A percentile compares a stretch with the other conserved stretches of the same genome.
phyloP scores from a whole-genome alignment of 2,888 invertebrate genomes.

The Zygogramma bicolorata region DNA sequence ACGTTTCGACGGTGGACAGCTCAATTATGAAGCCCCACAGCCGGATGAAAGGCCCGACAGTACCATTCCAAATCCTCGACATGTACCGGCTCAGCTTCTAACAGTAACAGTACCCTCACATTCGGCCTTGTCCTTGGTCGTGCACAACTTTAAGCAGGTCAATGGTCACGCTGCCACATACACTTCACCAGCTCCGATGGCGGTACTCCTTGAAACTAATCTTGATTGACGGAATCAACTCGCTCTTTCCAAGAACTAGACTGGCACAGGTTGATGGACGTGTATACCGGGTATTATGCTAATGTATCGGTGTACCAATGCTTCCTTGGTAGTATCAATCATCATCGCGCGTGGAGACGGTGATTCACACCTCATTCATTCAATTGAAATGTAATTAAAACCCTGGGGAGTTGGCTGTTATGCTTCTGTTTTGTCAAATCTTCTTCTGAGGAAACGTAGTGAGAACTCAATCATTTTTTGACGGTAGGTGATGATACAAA shows the following conservation, averaged over 20 bases:
- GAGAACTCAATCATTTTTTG: too few species aligned
- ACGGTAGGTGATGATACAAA: too few species aligned
- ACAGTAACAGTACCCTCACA: not conserved
- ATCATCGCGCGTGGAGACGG: not conserved
- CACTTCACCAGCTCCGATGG: not conserved
- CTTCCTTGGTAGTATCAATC: not conserved
- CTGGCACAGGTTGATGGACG: not conserved
- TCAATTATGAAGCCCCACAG: too few species aligned
- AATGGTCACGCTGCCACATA: slow-evolving; percentile 19
- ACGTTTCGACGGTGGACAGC: too few species aligned
- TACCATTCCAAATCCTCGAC: not conserved
- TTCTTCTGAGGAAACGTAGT: too few species aligned
- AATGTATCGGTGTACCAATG: not conserved
- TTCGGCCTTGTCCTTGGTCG: slow-evolving; percentile 15
- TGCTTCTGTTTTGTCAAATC: too few species aligned
- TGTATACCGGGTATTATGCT: not conserved
- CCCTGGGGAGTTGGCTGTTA: too few species aligned
- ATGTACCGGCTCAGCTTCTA: not conserved
- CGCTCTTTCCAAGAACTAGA: not conserved
- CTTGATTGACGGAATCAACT: not conserved
- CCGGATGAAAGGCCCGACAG: not conserved
- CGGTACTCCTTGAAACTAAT: slow-evolving; percentile 7
- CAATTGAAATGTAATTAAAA: too few species aligned
- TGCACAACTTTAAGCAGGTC: slow-evolving; percentile 17
- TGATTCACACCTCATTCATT: not conserved